A percentile compares a stretch with the other conserved stretches of the same genome.
Evolutionary conservation across 2,888 invertebrate species (phyloP).

Genomic region (Micropterix aruncella): DNA sequence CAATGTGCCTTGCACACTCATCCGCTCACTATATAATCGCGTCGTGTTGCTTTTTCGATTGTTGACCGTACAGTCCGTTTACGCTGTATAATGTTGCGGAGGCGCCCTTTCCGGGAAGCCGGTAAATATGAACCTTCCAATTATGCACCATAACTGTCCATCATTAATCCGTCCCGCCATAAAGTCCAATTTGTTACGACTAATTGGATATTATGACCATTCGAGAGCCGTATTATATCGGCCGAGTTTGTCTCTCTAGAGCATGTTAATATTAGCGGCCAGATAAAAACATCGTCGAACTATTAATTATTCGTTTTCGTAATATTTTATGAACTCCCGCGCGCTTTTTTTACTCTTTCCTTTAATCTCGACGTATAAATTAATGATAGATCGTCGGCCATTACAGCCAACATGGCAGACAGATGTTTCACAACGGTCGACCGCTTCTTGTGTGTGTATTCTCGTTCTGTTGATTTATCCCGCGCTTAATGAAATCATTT

Average conservation of each 20-base stretch:
- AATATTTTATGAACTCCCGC: neutral
- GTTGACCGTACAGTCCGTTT: too few species aligned
- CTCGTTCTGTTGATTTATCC: neutral
- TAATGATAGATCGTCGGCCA: neutral
- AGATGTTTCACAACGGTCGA: neutral
- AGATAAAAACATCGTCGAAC: neutral
- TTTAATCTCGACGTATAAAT: neutral
- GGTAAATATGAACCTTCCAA: too few species aligned
- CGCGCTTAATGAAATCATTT: neutral
- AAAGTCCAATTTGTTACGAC: constrained; percentile 9
- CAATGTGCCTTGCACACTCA: too few species aligned
- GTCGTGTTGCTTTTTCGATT: too few species aligned
- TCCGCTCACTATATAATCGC: too few species aligned
- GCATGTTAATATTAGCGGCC: neutral
- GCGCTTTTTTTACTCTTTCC: neutral
- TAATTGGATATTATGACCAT: constrained; percentile 6
- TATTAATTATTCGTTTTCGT: neutral
- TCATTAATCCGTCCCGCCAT: constrained; percentile 6
- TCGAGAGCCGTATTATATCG: neutral
- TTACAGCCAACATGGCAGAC: neutral
- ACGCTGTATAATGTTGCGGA: neutral
- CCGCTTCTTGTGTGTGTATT: neutral
- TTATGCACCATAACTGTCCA: neutral
- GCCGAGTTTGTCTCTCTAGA: neutral
- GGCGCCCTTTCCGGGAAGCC: too few species aligned